These are phyloP conservation scores for Pyrgilauda ruficollis DNA, from an alignment of 2,113 vertebrate genomes.

Conservation along the genomic window DNA sequence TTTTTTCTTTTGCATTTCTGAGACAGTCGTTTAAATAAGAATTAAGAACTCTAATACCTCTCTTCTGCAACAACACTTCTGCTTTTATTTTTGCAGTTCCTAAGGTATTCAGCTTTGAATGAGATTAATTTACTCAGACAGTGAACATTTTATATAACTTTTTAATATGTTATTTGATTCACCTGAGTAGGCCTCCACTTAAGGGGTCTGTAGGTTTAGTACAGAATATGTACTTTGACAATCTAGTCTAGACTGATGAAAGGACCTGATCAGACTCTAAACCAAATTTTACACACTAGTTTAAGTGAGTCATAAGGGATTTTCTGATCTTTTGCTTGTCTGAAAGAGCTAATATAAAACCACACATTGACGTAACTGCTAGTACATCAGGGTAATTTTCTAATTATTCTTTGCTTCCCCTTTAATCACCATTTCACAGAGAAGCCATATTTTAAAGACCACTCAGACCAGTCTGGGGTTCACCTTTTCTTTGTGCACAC, in stretches of 20 bases:
- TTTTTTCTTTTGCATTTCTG: not conserved
- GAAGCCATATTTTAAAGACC: not conserved
- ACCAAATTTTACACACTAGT: not conserved
- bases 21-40: not conserved
- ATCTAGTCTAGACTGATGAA: conserved; percentile 10
- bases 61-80: not conserved
- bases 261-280: conserved; percentile 19
- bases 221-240: not conserved
- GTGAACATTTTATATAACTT: not conserved
- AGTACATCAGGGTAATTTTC: not conserved
- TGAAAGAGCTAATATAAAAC: not conserved
- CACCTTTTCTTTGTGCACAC: not conserved
- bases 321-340: not conserved
- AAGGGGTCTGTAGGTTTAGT: not conserved
- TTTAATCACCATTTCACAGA: not conserved
- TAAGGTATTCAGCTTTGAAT: not conserved
- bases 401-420: not conserved
- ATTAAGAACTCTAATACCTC: not conserved
- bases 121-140: not conserved
- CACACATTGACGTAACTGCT: not conserved
- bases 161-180: not conserved
- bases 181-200: not conserved
- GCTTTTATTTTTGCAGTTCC: not conserved
- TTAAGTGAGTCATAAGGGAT: not conserved
- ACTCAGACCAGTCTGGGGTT: not conserved